phyloP scores from a whole-genome alignment of 2,888 invertebrate species.

The Leptogaster cylindrica region DNA sequence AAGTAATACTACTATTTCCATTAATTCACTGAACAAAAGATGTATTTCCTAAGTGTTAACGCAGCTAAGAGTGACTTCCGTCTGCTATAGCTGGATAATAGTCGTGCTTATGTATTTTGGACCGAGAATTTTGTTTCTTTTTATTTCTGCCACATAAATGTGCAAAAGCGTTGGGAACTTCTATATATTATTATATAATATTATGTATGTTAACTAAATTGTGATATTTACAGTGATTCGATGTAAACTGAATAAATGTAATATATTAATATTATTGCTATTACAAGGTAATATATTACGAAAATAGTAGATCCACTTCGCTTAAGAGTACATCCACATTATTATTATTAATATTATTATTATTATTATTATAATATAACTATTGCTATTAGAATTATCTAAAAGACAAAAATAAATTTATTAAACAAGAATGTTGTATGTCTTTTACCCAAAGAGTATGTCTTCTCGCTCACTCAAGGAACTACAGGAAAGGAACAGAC shows the following conservation, averaged over 20 bases:
- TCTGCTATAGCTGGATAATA: background rate
- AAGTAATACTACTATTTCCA: conserved; percentile 17
- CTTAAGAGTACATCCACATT: conserved; percentile 13
- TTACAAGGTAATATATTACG: conserved; percentile 28
- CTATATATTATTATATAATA: conserved; percentile 48
- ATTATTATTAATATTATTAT: conserved; percentile 6
- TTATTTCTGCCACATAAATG: conserved; percentile 21
- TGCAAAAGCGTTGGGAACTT: conserved; percentile 35
- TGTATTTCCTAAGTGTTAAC: conserved; percentile 1
- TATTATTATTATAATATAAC: conserved; percentile 26
- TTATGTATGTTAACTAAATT: conserved; percentile 59
- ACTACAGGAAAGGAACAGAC: too few relatives aligned
- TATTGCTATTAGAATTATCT: conserved; percentile 25
- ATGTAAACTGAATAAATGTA: conserved; percentile 54
- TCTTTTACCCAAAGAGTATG: background rate
- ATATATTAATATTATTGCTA: conserved; percentile 36
- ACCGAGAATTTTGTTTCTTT: too few relatives aligned
- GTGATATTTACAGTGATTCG: conserved; percentile 64
- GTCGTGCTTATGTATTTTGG: conserved; percentile 20
- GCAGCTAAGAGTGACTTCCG: background rate
- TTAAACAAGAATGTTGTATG: background rate
- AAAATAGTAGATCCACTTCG: conserved; percentile 21
- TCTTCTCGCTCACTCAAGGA: too few relatives aligned
- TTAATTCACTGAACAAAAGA: conserved; percentile 11
- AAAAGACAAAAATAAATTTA: conserved; percentile 22